Percentiles rank a stretch among this genome's conserved stretches.
Conservation (phyloP, 2,888 invertebrate species). For the Eledona agricola region DNA sequence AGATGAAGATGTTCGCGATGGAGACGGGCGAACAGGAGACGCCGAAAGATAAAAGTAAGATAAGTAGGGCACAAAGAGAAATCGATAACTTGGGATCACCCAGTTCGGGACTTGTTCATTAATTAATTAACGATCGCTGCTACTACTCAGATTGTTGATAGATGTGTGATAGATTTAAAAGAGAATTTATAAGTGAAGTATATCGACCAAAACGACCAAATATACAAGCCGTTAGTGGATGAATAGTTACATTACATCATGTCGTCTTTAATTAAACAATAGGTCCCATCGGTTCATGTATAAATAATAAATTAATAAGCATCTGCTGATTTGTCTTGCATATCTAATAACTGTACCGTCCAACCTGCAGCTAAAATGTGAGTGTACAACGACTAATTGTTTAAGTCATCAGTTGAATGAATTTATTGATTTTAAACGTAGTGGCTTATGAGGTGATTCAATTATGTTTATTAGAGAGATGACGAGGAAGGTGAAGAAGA, state of each 20-base stretch:
- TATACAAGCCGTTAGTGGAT: constrained; percentile 35
- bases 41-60: constrained; percentile 95
- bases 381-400: constrained; percentile 42
- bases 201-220: constrained; percentile 35
- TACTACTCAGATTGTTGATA: constrained; percentile 17
- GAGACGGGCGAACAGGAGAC: constrained; percentile 94
- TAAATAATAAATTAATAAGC: no score
- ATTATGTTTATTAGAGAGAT: constrained; percentile 37
- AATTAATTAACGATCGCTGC: no score
- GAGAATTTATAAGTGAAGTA: constrained; percentile 14
- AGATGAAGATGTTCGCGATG: constrained; percentile 99
- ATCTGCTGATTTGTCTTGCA: constrained; percentile 39
- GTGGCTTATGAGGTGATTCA: constrained; percentile 53
- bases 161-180: constrained; percentile 36
- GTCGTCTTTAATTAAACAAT: no score
- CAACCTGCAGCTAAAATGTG: constrained; percentile 48
- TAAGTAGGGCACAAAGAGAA: constrained; percentile 93
- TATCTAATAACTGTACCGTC: constrained; percentile 49
- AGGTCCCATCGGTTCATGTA: no score
- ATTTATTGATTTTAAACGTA: constrained; percentile 45
- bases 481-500: no score
- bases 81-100: constrained; percentile 76
- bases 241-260: no score
- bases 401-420: constrained; percentile 27
- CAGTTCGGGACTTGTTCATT: constrained; percentile 53